Base-by-base conservation (phyloP, 2,888 invertebrate species). In the Hermodice carunculata region DNA sequence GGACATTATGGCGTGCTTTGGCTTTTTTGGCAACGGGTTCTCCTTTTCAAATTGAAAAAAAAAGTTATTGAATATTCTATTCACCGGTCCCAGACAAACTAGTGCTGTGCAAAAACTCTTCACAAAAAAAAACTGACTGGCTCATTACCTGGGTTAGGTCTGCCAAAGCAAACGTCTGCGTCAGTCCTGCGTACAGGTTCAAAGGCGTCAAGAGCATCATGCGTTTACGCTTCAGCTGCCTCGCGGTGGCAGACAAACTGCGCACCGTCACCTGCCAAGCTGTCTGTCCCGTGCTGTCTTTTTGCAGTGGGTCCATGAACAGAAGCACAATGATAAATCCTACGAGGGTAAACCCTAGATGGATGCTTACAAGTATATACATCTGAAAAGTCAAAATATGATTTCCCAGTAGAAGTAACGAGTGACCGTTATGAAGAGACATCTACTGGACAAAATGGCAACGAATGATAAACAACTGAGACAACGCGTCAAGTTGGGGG, bases 161-260 rank as follows among this genome's bases (percentile, higher is more conserved):
- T 3, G 59, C 59, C 28, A 59, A 49, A n/a, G 40, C 48, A 49
- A 59, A 59, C 48, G 48, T 59, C 49, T 59, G 59, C 17, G 48
- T 34, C 3, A 59, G 26, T 5, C 59, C 59, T n/a, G 59, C 31
- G 49, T 59, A 59, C 19, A 59, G 29, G 49, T 59, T 59, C 17
- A 59, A 32, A 3, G 49, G 49, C 14, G 59, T 59, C 59, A 59
- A 32, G 19, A 49, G 17, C 5, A 59, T 34, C 29, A 48, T 46
- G 3, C 59, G 48, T n/a, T 31, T 29, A 5, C 59, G 52, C 37
- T 40, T 48, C 6, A 59, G 48, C 40, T 59, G 59, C 17, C 19
- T 49, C 5, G 31, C 14, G 48, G 40, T 59, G 11, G 17, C 59
- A 11, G 34, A 17, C 1, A 59, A 31, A 32, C 48, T 48, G 2